phyloP scores from a whole-genome alignment of 1,140 invertebrate species.

The Ericerus pela region DNA sequence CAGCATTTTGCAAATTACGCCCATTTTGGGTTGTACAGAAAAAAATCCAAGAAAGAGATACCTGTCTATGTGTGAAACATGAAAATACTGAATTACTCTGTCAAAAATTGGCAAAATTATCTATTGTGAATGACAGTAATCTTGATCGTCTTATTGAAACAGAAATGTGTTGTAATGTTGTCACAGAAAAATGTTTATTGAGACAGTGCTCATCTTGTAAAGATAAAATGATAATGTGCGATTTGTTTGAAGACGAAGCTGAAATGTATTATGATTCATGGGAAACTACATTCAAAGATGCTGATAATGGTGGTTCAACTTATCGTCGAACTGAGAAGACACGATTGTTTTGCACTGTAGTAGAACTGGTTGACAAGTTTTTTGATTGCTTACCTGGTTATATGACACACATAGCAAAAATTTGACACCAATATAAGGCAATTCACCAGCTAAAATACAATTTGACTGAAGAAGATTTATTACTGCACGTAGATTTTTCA shows the following conservation, averaged over 20 bases:
- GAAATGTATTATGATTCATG: constrained; percentile 7
- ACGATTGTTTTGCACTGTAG: constrained; percentile 17
- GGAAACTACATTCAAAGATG: neutral
- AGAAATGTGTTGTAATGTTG: constrained; percentile 18
- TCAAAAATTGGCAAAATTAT: constrained; percentile 9
- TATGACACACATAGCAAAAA: constrained; percentile 24
- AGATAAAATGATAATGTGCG: constrained; percentile 10
- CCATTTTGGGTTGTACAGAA: constrained; percentile 20
- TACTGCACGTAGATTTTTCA: constrained; percentile 29
- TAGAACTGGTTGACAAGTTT: constrained; percentile 19
- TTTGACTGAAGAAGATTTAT: constrained; percentile 23
- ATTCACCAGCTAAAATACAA: constrained; percentile 25
- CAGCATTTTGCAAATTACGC: constrained; percentile 18
- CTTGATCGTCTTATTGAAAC: constrained; percentile 17
- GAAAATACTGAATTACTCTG: constrained; percentile 13
- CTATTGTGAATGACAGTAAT: constrained; percentile 18
- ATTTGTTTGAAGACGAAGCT: constrained; percentile 3
- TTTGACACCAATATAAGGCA: constrained; percentile 24
- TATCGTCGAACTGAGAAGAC: neutral
- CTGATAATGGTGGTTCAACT: neutral
- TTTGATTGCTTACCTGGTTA: constrained; percentile 14
- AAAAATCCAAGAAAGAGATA: constrained; percentile 19
- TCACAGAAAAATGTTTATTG: constrained; percentile 20
- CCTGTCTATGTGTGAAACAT: constrained; percentile 20
- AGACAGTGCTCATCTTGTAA: constrained; percentile 19